A percentile compares a stretch with the other conserved stretches of the same genome.
These are phyloP conservation scores for Haliclona indistincta DNA, from an alignment of 37 sponge, comb jelly and placozoan genomes.

Conservation along the genomic window DNA sequence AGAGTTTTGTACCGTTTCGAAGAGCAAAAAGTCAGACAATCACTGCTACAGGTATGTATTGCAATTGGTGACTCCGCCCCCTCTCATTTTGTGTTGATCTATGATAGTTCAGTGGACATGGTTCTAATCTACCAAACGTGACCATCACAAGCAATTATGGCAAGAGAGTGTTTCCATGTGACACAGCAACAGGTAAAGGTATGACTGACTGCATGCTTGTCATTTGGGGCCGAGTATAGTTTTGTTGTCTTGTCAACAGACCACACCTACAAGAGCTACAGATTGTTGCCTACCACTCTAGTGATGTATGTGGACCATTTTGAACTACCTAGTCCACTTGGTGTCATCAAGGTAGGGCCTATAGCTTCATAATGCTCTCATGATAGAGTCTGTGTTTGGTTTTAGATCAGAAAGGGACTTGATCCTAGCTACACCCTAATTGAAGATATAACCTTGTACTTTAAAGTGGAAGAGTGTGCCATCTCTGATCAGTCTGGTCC, in stretches of 20 bases:
- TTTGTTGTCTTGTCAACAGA: too few relatives aligned
- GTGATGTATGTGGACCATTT: slow-evolving; percentile 32
- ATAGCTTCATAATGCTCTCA: background rate
- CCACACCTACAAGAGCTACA: slow-evolving; percentile 4
- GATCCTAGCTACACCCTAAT: background rate
- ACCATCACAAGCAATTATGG: slow-evolving; percentile 25
- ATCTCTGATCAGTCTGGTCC: background rate
- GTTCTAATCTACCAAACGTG: background rate
- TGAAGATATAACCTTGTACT: background rate
- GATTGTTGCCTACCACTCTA: background rate
- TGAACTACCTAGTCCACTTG: slow-evolving; percentile 12
- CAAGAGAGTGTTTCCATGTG: slow-evolving; percentile 33
- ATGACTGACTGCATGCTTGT: background rate
- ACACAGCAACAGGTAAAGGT: slow-evolving; percentile 9
- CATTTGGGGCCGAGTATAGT: too few relatives aligned
- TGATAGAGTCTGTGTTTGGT: background rate
- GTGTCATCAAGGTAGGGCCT: slow-evolving; percentile 34
- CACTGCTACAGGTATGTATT: too few relatives aligned
- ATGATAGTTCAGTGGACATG: background rate
- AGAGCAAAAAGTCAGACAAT: too few relatives aligned
- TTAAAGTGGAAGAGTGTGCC: background rate
- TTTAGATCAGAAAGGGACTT: background rate
- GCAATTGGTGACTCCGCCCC: too few relatives aligned
- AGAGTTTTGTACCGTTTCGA: slow-evolving; percentile 41
- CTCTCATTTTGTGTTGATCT: too few relatives aligned